Conservation (phyloP, 1,140 invertebrate genomes). For the Gonatopus flavifemur region DNA sequence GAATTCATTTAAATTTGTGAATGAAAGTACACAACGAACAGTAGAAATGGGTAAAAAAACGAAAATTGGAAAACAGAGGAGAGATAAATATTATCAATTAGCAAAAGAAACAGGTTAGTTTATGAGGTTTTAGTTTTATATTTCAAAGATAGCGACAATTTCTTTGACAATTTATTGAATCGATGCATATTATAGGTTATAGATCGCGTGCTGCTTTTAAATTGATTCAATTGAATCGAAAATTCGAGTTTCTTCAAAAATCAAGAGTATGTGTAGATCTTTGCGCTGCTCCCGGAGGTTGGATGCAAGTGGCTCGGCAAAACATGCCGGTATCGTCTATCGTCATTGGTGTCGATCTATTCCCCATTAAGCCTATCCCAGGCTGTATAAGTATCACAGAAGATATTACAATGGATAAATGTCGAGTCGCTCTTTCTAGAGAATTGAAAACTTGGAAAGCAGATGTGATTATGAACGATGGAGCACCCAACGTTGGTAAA, state of each 20-base stretch:
- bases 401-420: constrained; percentile 97
- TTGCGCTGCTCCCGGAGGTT: constrained; percentile 98
- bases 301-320: constrained; percentile 99
- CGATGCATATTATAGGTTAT: constrained; percentile 70
- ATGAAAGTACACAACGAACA: too few species aligned
- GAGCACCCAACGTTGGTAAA: constrained; percentile 97
- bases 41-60: constrained; percentile 92
- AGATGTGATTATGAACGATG: constrained; percentile 95
- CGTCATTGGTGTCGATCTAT: constrained; percentile 94
- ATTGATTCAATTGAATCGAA: constrained; percentile 95
- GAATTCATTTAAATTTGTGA: too few species aligned
- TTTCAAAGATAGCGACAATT: background rate
- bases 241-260: constrained; percentile 96
- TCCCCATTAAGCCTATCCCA: constrained; percentile 89
- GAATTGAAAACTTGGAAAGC: constrained; percentile 95
- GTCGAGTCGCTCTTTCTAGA: constrained; percentile 73
- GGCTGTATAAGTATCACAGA: constrained; percentile 88
- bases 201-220: constrained; percentile 98
- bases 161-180: background rate
- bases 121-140: background rate
- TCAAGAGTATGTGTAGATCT: constrained; percentile 96
- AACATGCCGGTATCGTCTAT: constrained; percentile 97
- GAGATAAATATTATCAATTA: constrained; percentile 98
- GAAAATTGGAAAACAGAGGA: constrained; percentile 96
- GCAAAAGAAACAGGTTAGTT: constrained; percentile 96